Conservation (phyloP, 2,888 invertebrate genomes). For the Aromia moschata region DNA sequence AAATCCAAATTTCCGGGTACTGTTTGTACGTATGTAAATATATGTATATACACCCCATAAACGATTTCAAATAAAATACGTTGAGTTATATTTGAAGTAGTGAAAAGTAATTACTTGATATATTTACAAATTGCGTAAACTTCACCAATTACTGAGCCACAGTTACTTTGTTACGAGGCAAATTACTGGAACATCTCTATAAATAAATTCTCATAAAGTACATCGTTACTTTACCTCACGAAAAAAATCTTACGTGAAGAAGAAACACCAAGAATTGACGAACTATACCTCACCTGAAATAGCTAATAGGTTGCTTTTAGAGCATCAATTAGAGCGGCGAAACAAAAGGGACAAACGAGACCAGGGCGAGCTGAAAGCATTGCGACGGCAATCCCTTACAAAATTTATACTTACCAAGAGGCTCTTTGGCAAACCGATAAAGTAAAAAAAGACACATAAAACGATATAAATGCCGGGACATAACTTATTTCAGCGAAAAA, state of each 20-base stretch:
- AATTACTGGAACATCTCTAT: no score
- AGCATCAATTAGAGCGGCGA: constrained; percentile 8
- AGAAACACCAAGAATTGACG: constrained; percentile 10
- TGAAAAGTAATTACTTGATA: no score
- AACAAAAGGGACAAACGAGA: constrained; percentile 13
- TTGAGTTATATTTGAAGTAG: no score
- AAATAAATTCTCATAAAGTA: no score
- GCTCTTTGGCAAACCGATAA: background rate
- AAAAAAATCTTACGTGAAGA: background rate
- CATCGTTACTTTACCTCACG: no score
- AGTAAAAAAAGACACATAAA: constrained; percentile 3
- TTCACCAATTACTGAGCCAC: no score
- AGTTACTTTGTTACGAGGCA: no score
- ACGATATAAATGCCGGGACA: background rate
- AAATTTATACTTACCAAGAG: constrained; percentile 16
- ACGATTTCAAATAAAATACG: no score
- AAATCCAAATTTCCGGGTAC: no score
- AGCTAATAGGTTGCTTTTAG: constrained; percentile 13
- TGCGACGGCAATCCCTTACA: constrained; percentile 11
- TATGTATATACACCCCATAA: no score
- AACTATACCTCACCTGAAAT: constrained; percentile 8
- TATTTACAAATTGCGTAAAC: no score
- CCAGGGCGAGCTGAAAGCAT: constrained; percentile 1
- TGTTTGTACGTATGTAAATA: no score
- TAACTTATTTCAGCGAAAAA: background rate